A percentile compares a stretch with the other conserved stretches of the same genome.
phyloP scores from a whole-genome alignment of 2,113 vertebrate species.

The Variabilichromis moorii region DNA sequence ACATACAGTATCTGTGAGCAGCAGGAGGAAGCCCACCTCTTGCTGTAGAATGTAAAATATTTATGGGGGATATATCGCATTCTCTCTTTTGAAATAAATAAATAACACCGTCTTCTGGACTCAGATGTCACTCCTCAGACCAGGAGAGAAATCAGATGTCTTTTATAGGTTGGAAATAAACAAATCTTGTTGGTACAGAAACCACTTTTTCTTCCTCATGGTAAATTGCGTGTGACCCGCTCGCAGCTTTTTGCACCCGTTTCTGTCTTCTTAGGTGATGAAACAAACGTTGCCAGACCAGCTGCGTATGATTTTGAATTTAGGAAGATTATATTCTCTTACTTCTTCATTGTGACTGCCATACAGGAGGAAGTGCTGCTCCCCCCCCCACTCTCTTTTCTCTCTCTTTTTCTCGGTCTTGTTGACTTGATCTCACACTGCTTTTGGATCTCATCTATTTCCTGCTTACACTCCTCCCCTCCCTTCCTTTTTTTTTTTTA shows the following conservation, averaged over 20 bases:
- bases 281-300: neutral
- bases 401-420: slow-evolving; percentile 19
- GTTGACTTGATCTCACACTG: slow-evolving; percentile 50
- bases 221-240: neutral
- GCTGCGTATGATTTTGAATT: neutral
- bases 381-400: neutral
- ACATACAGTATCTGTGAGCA: slow-evolving; percentile 13
- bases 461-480: slow-evolving; percentile 21
- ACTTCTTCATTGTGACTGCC: neutral
- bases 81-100: slow-evolving; percentile 38
- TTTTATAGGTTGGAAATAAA: neutral
- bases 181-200: neutral
- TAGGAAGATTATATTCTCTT: neutral
- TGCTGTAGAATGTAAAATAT: slow-evolving; percentile 51
- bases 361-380: slow-evolving; percentile 14
- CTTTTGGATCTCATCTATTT: slow-evolving; percentile 51
- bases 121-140: neutral
- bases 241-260: neutral
- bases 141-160: neutral
- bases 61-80: slow-evolving; percentile 47
- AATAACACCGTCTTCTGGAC: neutral
- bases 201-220: neutral
- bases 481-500: neutral
- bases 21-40: slow-evolving; percentile 26
- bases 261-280: neutral